Base-by-base conservation (phyloP, 2,888 invertebrate species). In the Nemapogon koenigi region DNA sequence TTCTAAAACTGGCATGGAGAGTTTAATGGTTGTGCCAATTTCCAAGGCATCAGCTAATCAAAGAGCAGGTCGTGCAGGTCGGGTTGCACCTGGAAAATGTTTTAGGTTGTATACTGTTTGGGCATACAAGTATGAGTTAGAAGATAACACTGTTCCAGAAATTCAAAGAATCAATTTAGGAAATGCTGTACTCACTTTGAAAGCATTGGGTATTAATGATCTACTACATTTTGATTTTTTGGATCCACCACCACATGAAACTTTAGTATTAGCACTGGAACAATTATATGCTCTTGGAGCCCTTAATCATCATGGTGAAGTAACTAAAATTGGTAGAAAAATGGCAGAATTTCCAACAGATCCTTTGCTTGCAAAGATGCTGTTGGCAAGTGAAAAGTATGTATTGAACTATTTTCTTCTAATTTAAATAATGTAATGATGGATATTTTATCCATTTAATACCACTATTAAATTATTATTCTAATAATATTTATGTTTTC, bases 341-440 rank as follows among this genome's bases (percentile, higher is more conserved):
- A 99, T 99, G 99, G 99, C 99, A 0, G 99, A 99, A 69, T 97
- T 99, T 67, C 99, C 99, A 0, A 89, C 96, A 8, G 97, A 99
- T 75, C 98, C 99, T 0, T 95, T 97, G 94, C 91, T 99, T 88
- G 95, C 96, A 0, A 98, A 98, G 80, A 97, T 97, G 95, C 81
- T 99, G 39, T 63, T 99, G 37, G 97, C 98, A 1, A 92, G 97
- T 55, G 98, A 98, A 80, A 96, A 93, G 89, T 92, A 72, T 80
- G 83, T 73, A 39, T 40, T n/a, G n/a, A n/a, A n/a, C n/a, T n/a
- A n/a, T n/a, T n/a, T n/a, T n/a, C n/a, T n/a, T n/a, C n/a, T n/a
- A n/a, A n/a, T n/a, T n/a, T n/a, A n/a, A n/a, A n/a, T n/a, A n/a
- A n/a, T n/a, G n/a, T n/a, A n/a, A n/a, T n/a, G n/a, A n/a, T n/a